phyloP scores from a whole-genome alignment of 1,140 invertebrate species.

The Pinna nobilis region DNA sequence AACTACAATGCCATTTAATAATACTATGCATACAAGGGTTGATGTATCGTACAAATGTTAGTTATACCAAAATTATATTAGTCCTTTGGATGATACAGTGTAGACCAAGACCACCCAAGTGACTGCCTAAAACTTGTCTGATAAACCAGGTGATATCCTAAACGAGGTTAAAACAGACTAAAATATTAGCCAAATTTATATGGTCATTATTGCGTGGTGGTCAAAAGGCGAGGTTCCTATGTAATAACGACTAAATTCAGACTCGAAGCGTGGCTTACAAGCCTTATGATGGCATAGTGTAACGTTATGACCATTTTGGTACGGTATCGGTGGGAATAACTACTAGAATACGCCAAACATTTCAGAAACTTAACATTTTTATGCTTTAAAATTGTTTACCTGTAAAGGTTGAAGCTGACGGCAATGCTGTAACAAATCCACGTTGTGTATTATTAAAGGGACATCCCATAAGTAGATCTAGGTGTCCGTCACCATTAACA shows the following conservation, averaged over 20 bases:
- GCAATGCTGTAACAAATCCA: conserved; percentile 47
- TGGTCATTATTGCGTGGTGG: background rate
- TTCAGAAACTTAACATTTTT: background rate
- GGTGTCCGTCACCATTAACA: conserved; percentile 50
- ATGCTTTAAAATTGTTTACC: background rate
- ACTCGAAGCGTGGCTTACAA: background rate
- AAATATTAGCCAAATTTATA: too few species aligned
- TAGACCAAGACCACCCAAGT: too few species aligned
- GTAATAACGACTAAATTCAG: background rate
- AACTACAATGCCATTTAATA: background rate
- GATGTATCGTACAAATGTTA: background rate
- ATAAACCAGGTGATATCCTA: too few species aligned
- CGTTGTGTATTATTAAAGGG: conserved; percentile 48
- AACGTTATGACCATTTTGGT: background rate
- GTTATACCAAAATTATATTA: background rate
- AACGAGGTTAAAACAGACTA: too few species aligned
- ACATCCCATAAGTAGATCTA: conserved; percentile 53
- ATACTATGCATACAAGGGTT: background rate
- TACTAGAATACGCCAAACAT: background rate
- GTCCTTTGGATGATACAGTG: background rate
- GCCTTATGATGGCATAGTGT: background rate
- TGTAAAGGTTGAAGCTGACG: conserved; percentile 19
- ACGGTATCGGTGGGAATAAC: background rate
- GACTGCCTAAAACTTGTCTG: too few species aligned
- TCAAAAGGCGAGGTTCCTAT: background rate